phyloP scores from a whole-genome alignment of 1,140 invertebrate genomes.

The Plodia interpunctella region DNA sequence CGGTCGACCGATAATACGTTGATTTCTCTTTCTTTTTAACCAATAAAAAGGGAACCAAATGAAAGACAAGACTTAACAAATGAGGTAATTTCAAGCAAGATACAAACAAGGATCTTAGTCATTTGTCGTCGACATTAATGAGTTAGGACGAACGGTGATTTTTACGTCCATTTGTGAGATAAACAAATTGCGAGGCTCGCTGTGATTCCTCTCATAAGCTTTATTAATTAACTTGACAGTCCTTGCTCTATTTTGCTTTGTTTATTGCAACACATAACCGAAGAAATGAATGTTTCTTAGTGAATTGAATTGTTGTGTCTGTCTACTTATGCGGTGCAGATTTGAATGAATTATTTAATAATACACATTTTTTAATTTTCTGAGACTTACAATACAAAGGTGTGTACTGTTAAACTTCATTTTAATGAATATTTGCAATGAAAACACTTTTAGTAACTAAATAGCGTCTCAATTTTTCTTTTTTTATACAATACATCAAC shows the following conservation, averaged over 20 bases:
- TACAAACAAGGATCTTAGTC: slow-evolving; percentile 2
- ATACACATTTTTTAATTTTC: no score
- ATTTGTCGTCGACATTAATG: slow-evolving; percentile 14
- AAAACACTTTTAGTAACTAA: no score
- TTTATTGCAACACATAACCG: slow-evolving; percentile 12
- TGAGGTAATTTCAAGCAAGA: background rate
- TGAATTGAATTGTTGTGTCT: no score
- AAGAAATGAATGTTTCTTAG: slow-evolving; percentile 13
- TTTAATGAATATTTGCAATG: no score
- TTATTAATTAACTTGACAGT: slow-evolving; percentile 19
- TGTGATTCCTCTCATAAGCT: slow-evolving; percentile 10
- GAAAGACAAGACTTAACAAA: background rate
- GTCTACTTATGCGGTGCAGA: no score
- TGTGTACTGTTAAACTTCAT: no score
- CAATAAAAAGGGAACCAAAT: background rate
- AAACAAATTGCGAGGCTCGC: slow-evolving; percentile 21
- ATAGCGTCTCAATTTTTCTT: no score
- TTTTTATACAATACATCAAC: no score
- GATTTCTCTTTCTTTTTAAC: background rate
- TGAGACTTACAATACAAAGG: no score
- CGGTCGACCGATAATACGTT: background rate
- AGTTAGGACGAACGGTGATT: background rate
- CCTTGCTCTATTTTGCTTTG: slow-evolving; percentile 13
- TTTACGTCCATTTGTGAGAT: slow-evolving; percentile 13
- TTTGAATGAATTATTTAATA: no score